Conservation (phyloP, 2,113 vertebrate species). For the Pelecanus crispus region DNA sequence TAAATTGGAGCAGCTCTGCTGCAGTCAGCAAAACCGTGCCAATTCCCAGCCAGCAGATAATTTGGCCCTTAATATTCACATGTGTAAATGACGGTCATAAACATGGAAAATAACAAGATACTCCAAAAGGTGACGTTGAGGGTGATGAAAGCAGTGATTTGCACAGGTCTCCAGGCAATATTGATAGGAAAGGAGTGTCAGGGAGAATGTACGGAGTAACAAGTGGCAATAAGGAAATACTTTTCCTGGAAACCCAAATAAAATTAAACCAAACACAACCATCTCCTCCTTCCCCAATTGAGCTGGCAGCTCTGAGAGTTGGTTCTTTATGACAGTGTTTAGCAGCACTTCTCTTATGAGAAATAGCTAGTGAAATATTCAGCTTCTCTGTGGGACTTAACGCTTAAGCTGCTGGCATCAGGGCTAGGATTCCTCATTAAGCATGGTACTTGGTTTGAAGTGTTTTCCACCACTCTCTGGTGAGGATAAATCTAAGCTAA, state of each 20-base stretch:
- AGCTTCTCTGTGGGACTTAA: not conserved
- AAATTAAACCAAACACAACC: slow-evolving; percentile 9
- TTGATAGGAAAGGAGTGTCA: slow-evolving; percentile 43
- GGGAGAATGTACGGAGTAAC: not conserved
- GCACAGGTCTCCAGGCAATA: not conserved
- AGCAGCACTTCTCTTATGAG: not conserved
- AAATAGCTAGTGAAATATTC: slow-evolving; percentile 35
- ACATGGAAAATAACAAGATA: slow-evolving; percentile 15
- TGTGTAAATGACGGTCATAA: slow-evolving; percentile 14
- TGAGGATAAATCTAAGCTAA: slow-evolving; percentile 16
- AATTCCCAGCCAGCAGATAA: not conserved
- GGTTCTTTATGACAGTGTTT: not conserved
- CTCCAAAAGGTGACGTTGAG: not conserved
- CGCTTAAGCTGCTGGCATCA: not conserved
- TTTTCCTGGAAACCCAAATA: slow-evolving; percentile 39
- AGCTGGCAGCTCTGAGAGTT: not conserved
- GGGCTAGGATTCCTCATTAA: not conserved
- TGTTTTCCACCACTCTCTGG: not conserved
- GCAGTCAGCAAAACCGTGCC: not conserved
- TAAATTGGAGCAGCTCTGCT: not conserved
- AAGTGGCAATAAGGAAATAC: slow-evolving; percentile 50
- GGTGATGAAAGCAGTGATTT: not conserved
- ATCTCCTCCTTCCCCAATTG: not conserved
- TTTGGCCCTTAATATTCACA: not conserved
- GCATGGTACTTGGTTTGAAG: not conserved